Percentiles rank a stretch among this genome's conserved stretches.
These are phyloP conservation scores for Corynorhinus townsendii DNA, from an alignment of 2,113 vertebrate species.

Conservation along the genomic window DNA sequence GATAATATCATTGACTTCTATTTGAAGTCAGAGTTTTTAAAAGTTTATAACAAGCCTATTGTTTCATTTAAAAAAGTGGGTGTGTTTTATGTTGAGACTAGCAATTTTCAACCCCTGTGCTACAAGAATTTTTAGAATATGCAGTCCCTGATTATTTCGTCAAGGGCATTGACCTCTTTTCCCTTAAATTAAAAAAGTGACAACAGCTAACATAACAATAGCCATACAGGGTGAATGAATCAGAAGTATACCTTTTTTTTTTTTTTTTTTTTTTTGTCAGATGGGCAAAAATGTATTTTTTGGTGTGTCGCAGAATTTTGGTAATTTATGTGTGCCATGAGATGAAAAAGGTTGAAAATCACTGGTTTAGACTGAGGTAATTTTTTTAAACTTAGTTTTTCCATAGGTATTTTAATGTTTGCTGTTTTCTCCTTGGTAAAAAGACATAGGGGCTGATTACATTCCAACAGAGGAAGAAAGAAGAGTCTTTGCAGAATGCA, in stretches of 20 bases:
- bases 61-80: not conserved
- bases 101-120: not conserved
- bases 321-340: not conserved
- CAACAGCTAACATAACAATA: not conserved
- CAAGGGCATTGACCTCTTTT: not conserved
- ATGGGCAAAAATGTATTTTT: not conserved
- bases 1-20: not conserved
- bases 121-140: not conserved
- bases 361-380: not conserved
- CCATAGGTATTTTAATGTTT: not conserved
- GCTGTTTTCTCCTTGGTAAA: slow-evolving; percentile 48
- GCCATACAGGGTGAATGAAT: not conserved
- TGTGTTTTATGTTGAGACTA: not conserved
- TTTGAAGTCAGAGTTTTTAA: not conserved
- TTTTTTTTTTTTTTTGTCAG: not conserved
- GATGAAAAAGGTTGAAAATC: not conserved
- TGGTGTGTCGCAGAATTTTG: not conserved
- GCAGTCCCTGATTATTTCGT: not conserved
- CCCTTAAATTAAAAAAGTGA: not conserved
- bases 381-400: slow-evolving; percentile 23
- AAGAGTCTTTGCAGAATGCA: slow-evolving; percentile 88
- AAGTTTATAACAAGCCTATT: not conserved
- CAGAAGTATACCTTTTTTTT: not conserved
- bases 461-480: slow-evolving; percentile 90
- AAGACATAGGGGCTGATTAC: slow-evolving; percentile 80